Evolutionary conservation across 92 coral and sea anemone species (phyloP), one percentile per base, ranked within the genome.

Genomic region (Zoanthus sociatus): DNA sequence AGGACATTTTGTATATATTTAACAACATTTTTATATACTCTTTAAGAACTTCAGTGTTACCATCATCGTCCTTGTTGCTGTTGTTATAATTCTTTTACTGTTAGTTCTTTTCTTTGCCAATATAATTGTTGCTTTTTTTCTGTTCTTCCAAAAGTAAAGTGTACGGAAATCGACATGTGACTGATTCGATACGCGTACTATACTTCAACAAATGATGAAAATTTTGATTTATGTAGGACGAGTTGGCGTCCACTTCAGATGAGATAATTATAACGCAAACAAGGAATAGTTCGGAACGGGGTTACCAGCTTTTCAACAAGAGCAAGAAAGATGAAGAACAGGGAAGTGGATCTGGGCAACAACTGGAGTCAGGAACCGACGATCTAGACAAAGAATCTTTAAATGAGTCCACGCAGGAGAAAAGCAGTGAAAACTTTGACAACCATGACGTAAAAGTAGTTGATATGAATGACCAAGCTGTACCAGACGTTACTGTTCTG

Each of bases 291-390:
- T 44, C 58, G n/a, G 45, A 46, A 11, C 63, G 30, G 46, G 66
- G 7, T 30, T n/a, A 18, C 44, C 31, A 63, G 10, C 5, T 46
- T 50, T 32, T 73, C 10, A 9, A 18, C 44, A 21, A 20, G 45
- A 10, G 7, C 37, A 33, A 81, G 20, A 10, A 13, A 12, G 9
- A 48, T 15, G 74, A 67, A 26, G 85, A 47, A 21, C 73, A 67
- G 21, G 63, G 14, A 13, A 81, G 76, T 16, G 73, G 74, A 1
- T 67, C 73, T 46, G 73, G 42, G 42, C 61, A 81, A 66, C 75
- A 81, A 45, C 75, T 13, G 21, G 76, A 63, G 9, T 81, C 85
- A 20, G 85, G 75, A 11, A 70, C 66, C 10, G 6, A 5, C 17
- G 26, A n/a, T 3, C 37, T 21, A 30, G 47, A 67, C 21, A 12